These are phyloP conservation scores for Triplophysa bombifrons DNA, from an alignment of 2,797 vertebrate genomes.

Conservation along the genomic window DNA sequence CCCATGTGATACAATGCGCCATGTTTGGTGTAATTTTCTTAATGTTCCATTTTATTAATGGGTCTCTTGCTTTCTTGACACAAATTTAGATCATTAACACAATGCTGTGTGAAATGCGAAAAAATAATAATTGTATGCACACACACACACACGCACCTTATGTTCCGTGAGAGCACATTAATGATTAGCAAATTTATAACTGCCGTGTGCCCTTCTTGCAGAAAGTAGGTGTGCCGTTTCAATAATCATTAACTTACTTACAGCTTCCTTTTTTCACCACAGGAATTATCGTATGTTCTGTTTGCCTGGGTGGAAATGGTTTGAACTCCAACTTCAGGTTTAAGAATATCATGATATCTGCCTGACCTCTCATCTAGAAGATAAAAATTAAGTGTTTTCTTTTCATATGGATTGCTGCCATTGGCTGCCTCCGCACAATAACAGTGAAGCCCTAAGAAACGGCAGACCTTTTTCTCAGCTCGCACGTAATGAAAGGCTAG, in stretches of 20 bases:
- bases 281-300: slow-evolving; percentile 63
- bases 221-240: slow-evolving; percentile 37
- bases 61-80: not conserved
- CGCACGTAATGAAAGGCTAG: slow-evolving; percentile 64
- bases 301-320: slow-evolving; percentile 67
- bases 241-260: slow-evolving; percentile 64
- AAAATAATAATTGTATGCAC: not conserved
- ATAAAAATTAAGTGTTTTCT: slow-evolving; percentile 53
- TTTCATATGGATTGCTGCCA: slow-evolving; percentile 30
- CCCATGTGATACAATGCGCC: not conserved
- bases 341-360: slow-evolving; percentile 38
- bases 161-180: not conserved
- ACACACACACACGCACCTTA: not conserved
- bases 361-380: slow-evolving; percentile 70
- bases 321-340: slow-evolving; percentile 29
- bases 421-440: slow-evolving; percentile 49
- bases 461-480: slow-evolving; percentile 69
- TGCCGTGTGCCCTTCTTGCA: slow-evolving; percentile 14
- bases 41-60: not conserved
- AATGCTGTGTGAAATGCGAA: not conserved
- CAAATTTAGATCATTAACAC: not conserved
- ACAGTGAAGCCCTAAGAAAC: slow-evolving; percentile 64
- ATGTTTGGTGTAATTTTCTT: not conserved
- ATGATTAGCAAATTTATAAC: slow-evolving; percentile 49
- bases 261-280: slow-evolving; percentile 62